These are phyloP conservation scores for Sycophila texana DNA, from an alignment of 2,888 invertebrate species.

Conservation along the genomic window DNA sequence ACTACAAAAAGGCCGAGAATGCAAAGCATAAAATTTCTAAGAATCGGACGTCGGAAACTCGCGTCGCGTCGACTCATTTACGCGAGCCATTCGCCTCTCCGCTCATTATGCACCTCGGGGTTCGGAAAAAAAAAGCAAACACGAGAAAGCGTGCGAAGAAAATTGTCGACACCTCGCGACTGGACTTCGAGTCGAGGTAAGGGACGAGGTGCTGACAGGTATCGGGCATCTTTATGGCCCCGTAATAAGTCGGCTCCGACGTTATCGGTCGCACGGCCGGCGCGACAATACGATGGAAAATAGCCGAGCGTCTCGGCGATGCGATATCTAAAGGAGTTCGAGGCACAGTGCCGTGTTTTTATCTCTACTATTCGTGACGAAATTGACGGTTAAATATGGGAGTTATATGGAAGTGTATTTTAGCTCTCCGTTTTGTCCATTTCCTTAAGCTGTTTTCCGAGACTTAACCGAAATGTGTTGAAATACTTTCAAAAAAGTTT, in stretches of 20 bases:
- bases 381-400: conserved; percentile 18
- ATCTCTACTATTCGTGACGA: conserved; percentile 9
- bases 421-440: neutral
- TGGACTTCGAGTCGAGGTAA: conserved; percentile 1
- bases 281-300: conserved; percentile 33
- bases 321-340: conserved; percentile 21
- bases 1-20: too few species aligned
- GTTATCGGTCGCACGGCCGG: conserved; percentile 42
- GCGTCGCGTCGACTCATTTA: conserved; percentile 24
- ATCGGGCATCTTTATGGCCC: conserved; percentile 41
- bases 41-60: conserved; percentile 3
- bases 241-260: conserved; percentile 44
- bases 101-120: conserved; percentile 37
- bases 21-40: conserved; percentile 1
- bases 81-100: conserved; percentile 17
- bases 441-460: neutral
- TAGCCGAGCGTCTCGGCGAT: conserved; percentile 23
- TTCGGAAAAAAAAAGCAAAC: neutral
- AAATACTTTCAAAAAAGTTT: too few species aligned
- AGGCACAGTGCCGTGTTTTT: conserved; percentile 19
- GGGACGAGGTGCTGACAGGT: conserved; percentile 40
- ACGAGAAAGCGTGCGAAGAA: conserved; percentile 36
- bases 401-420: too few species aligned
- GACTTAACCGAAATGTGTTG: too few species aligned
- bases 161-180: conserved; percentile 8